Base-by-base conservation (phyloP, 2,888 invertebrate genomes). In the Congeria kusceri region DNA sequence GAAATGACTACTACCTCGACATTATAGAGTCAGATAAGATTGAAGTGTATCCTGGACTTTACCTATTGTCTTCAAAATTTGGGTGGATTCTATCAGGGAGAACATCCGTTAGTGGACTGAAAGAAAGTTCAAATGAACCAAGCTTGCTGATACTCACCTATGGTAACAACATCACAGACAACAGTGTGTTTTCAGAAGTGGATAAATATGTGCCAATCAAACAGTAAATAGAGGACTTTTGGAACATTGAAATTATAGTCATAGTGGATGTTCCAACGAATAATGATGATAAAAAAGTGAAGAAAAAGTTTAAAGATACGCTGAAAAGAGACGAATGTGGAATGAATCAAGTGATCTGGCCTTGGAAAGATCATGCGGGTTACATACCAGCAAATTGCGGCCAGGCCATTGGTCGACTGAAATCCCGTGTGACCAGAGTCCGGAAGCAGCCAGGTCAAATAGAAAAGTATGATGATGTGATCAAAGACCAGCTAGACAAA, bases 61-160 rank as follows among this genome's bases (percentile, higher is more conserved):
- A 64, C 49, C 18, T 47, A 13, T 20, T 65, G 28, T 46, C 46
- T 1, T 27, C 63, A 11, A 13, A 18, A n/a, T 25, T 63, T 3
- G 63, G 27, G 18, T 63, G 63, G 61, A 61, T 61, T 32, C n/a
- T 61, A 32, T 20, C 39, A 9, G 61, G 61, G n/a, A 61, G 61
- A 32, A n/a, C 61, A 32, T 18, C n/a, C 2, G 15, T 32, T 27
- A 28, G 32, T 28, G 32, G n/a, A n/a, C n/a, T n/a, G n/a, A n/a
- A 32, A 7, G 9, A 4, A 32, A 9, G 4, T 32, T 4, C 28
- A 18, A 9, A 27, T 58, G 53, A 53, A 7, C 4, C 13, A 13
- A 53, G 23, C 13, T 7, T 53, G 53, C 13, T 53, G 13, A 53
- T 53, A 7, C 23, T 53, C 5, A 5, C n/a, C 13, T 5, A 53